Percentiles rank a stretch among this genome's conserved stretches.
Evolutionary conservation across 2,888 invertebrate species (phyloP).

Genomic region (Trichopria drosophilae): DNA sequence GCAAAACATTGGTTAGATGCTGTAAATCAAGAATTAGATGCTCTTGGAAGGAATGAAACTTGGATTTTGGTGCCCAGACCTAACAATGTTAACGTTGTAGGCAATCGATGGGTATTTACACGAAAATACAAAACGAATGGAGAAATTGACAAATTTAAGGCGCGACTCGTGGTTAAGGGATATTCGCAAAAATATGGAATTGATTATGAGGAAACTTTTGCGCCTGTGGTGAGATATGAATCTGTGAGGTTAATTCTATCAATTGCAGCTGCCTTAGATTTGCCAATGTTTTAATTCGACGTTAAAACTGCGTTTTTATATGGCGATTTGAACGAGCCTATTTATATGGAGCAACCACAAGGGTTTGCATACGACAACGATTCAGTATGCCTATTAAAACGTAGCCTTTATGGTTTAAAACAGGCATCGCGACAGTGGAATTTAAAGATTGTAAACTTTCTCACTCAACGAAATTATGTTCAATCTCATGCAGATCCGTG

Average conservation of each 20-base stretch:
- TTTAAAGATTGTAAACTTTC: constrained; percentile 26
- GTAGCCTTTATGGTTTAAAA: constrained; percentile 33
- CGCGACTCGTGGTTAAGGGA: constrained; percentile 36
- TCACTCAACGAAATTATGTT: constrained; percentile 21
- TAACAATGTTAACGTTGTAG: constrained; percentile 15
- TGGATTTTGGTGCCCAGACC: too few species aligned
- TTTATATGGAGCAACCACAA: constrained; percentile 33
- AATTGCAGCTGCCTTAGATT: constrained; percentile 25
- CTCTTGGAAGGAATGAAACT: too few species aligned
- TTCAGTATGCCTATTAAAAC: constrained; percentile 26
- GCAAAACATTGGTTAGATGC: too few species aligned
- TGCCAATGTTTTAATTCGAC: constrained; percentile 31
- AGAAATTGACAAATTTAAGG: constrained; percentile 31
- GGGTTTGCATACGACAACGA: constrained; percentile 17
- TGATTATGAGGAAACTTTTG: constrained; percentile 36
- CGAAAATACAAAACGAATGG: constrained; percentile 31
- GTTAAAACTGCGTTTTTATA: constrained; percentile 37
- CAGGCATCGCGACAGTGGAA: constrained; percentile 41
- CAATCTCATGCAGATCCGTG: constrained; percentile 19
- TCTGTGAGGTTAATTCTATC: constrained; percentile 31
- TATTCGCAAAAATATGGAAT: constrained; percentile 32
- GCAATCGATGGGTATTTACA: constrained; percentile 34
- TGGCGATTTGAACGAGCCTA: constrained; percentile 30
- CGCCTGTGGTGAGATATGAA: constrained; percentile 28
- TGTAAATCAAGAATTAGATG: too few species aligned